Conservation (phyloP, 2,888 invertebrate species). For the Tillus elongatus region DNA sequence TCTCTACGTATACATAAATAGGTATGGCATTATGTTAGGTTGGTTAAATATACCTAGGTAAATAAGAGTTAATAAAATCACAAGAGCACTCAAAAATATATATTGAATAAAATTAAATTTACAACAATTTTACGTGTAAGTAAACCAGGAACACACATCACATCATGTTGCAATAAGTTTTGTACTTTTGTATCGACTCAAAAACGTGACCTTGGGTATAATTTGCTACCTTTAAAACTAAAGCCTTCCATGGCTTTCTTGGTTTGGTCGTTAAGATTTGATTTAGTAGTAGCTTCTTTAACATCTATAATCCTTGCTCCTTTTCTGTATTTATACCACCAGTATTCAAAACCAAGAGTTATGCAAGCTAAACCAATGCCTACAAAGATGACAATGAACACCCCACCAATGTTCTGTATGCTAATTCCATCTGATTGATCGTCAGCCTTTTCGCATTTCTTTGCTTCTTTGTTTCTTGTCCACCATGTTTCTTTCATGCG, state of each 20-base stretch:
- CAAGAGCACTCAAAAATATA: no score
- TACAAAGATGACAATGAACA: conserved; percentile 94
- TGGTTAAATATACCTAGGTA: no score
- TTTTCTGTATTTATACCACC: conserved; percentile 79
- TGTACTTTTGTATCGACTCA: no score
- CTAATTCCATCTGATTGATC: conserved; percentile 96
- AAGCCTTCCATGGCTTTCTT: not conserved
- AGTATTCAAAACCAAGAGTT: conserved; percentile 87
- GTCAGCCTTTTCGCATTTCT: conserved; percentile 75
- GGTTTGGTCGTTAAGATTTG: not conserved
- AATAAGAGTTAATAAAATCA: no score
- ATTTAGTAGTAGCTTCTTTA: conserved; percentile 42
- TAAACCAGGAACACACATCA: no score
- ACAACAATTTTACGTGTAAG: no score
- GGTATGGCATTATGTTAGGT: no score
- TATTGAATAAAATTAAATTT: no score
- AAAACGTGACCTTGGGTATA: conserved; percentile 1
- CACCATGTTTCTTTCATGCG: conserved; percentile 95
- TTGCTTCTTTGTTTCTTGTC: conserved; percentile 73
- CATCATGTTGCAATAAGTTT: no score
- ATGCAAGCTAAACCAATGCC: conserved; percentile 87
- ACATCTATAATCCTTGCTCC: conserved; percentile 51
- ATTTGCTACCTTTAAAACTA: not conserved
- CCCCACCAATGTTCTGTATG: conserved; percentile 95
- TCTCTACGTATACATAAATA: no score